Evolutionary conservation across 2,797 vertebrate species (phyloP).

Genomic region (Cyclopterus lumpus): DNA sequence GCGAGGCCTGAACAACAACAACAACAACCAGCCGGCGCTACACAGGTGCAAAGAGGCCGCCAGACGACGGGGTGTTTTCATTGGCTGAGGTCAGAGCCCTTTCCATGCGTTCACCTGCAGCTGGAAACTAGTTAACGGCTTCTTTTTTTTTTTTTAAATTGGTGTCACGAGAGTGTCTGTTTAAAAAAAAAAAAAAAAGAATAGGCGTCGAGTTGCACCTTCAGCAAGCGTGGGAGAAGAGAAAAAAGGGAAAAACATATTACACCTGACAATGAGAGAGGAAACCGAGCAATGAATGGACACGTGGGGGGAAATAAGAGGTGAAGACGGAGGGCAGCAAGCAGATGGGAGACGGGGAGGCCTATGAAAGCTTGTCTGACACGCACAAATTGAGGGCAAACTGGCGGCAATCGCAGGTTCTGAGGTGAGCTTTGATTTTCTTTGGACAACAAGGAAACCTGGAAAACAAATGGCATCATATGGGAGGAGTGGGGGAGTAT

Average conservation of each 20-base stretch:
- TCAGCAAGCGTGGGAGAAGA: background rate
- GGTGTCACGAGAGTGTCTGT: constrained; percentile 48
- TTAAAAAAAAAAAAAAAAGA: constrained; percentile 3
- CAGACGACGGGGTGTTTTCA: constrained; percentile 10
- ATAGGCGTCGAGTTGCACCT: constrained; percentile 30
- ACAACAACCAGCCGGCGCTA: constrained; percentile 47
- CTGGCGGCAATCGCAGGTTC: constrained; percentile 38
- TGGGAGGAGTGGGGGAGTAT: background rate
- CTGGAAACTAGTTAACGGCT: constrained; percentile 1
- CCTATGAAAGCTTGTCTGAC: constrained; percentile 51
- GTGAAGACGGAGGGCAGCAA: constrained; percentile 22
- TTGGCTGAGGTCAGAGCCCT: constrained; percentile 50
- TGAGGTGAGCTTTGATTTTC: constrained; percentile 44
- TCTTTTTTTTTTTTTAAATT: constrained; percentile 36
- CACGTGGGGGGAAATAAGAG: constrained; percentile 6
- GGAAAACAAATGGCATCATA: constrained; percentile 29
- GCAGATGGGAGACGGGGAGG: constrained; percentile 7
- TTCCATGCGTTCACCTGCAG: constrained; percentile 29
- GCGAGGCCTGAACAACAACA: constrained; percentile 43
- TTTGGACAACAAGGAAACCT: constrained; percentile 45
- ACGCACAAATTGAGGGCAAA: constrained; percentile 69
- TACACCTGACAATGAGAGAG: constrained; percentile 23
- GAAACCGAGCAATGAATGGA: constrained; percentile 44
- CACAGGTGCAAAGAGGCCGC: constrained; percentile 71
- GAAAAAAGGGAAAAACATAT: too few relatives aligned